Percentiles rank a stretch among this genome's conserved stretches.
These are phyloP conservation scores for Melanogrammus aeglefinus DNA, from an alignment of 2,797 vertebrate genomes.

Conservation along the genomic window DNA sequence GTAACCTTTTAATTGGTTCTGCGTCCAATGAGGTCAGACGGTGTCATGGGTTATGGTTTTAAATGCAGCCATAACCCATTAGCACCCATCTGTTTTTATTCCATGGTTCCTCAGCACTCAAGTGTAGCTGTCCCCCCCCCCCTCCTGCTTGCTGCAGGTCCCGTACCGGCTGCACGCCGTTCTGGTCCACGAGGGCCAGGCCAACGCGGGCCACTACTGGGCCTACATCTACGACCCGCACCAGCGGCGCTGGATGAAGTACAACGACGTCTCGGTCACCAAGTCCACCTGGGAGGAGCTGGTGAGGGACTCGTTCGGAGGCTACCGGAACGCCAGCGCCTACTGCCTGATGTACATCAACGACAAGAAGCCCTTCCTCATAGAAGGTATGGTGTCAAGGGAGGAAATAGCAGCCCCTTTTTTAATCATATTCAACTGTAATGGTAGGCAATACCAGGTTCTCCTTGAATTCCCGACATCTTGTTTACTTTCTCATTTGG, in stretches of 20 bases:
- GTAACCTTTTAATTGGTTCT: neutral
- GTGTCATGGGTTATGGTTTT: neutral
- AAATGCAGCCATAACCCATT: neutral
- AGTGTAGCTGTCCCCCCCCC: neutral
- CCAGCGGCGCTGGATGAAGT: conserved; percentile 97
- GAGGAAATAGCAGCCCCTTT: neutral
- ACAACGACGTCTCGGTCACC: conserved; percentile 97
- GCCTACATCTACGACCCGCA: conserved; percentile 94
- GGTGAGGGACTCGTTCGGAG: conserved; percentile 95
- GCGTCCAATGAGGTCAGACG: neutral
- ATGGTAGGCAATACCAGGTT: too few species aligned
- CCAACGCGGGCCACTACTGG: conserved; percentile 98
- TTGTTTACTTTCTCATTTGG: neutral
- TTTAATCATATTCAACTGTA: neutral
- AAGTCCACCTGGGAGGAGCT: conserved; percentile 98
- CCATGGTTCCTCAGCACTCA: neutral
- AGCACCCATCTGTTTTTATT: neutral
- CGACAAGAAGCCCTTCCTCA: conserved; percentile 94
- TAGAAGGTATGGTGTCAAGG: conserved; percentile 76
- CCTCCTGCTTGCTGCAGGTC: conserved; percentile 71
- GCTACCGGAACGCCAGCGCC: conserved; percentile 96
- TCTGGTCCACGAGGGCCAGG: conserved; percentile 96
- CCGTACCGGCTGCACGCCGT: conserved; percentile 95
- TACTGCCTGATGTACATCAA: conserved; percentile 99
- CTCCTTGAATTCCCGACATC: neutral